These are phyloP conservation scores for Platyscapa corneri DNA, from an alignment of 1,140 invertebrate species.

Conservation along the genomic window DNA sequence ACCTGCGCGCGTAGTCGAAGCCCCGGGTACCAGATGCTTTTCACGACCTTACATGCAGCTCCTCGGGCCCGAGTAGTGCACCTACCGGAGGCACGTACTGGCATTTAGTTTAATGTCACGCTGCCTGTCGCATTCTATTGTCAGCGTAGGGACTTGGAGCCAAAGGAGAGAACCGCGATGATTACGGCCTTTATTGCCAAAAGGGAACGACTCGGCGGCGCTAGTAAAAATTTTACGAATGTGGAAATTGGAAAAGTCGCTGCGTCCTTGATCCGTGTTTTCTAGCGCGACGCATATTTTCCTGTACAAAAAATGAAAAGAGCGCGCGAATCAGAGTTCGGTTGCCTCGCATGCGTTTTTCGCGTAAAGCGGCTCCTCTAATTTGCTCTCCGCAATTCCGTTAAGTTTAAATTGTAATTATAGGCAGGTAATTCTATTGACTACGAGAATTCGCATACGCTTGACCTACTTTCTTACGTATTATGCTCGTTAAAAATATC, in stretches of 20 bases:
- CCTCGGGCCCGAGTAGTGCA: not conserved
- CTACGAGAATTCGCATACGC: not conserved
- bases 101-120: slow-evolving; percentile 36
- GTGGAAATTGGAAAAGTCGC: not conserved
- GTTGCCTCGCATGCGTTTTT: not conserved
- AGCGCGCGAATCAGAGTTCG: no score
- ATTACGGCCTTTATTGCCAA: not conserved
- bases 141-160: no score
- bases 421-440: not conserved
- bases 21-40: slow-evolving; percentile 11
- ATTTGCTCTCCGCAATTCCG: not conserved
- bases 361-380: not conserved
- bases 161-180: not conserved
- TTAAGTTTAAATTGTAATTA: not conserved
- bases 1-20: not conserved
- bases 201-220: not conserved
- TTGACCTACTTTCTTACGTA: not conserved
- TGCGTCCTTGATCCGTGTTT: not conserved
- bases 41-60: slow-evolving; percentile 1
- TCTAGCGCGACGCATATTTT: not conserved
- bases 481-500: slow-evolving; percentile 8
- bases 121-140: not conserved
- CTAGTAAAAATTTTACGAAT: slow-evolving; percentile 10
- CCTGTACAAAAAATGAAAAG: no score
- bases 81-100: not conserved